Conservation (phyloP, 2,113 vertebrate genomes). For the Clupea harengus region DNA sequence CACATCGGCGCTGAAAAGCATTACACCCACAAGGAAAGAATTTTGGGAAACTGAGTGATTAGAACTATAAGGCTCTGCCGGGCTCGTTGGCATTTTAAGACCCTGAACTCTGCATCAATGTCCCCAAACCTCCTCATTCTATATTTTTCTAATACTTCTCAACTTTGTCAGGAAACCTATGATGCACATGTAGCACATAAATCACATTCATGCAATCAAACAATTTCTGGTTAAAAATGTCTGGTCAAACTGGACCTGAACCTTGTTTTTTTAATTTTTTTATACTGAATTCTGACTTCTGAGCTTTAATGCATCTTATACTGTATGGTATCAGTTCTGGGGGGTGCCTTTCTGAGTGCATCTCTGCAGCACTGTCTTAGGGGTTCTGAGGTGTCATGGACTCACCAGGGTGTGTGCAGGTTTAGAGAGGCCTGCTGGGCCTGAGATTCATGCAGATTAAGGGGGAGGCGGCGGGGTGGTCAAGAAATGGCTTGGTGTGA, state of each 20-base stretch:
- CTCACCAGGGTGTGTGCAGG: background rate
- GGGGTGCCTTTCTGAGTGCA: background rate
- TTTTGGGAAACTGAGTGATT: background rate
- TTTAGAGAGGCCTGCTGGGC: slow-evolving; percentile 4
- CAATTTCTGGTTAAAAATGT: too few relatives aligned
- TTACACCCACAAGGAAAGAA: background rate
- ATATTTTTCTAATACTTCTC: too few relatives aligned
- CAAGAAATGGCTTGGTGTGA: slow-evolving; percentile 58
- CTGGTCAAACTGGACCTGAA: too few relatives aligned
- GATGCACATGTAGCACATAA: background rate
- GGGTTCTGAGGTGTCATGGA: background rate
- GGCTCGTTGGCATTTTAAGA: too few relatives aligned
- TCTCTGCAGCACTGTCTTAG: background rate
- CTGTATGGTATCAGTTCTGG: background rate
- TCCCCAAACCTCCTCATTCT: too few relatives aligned
- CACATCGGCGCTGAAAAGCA: background rate
- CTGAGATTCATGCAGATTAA: slow-evolving; percentile 47
- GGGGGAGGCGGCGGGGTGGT: slow-evolving; percentile 38
- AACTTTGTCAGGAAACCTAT: background rate
- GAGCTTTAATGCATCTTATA: background rate
- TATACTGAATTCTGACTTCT: background rate
- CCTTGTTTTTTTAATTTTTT: background rate
- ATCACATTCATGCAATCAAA: background rate
- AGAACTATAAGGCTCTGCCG: too few relatives aligned
- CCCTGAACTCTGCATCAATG: too few relatives aligned